These are phyloP conservation scores for Resseliella maxima DNA, from an alignment of 2,888 invertebrate species.

Conservation along the genomic window DNA sequence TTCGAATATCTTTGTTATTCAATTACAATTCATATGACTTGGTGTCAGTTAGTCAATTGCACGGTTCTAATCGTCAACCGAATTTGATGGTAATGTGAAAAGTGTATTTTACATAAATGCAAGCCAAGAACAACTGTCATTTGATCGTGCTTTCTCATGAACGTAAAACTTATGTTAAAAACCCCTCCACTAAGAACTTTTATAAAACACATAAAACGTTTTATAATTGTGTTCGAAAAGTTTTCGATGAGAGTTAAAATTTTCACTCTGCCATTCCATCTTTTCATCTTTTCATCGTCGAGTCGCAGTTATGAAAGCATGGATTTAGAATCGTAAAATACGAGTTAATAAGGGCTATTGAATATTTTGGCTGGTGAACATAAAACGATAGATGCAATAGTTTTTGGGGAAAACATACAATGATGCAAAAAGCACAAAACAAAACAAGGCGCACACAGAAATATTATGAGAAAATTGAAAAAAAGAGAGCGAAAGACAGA, in stretches of 20 bases:
- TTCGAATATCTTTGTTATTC: background rate
- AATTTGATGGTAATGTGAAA: background rate
- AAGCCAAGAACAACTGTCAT: conserved; percentile 28
- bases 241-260: background rate
- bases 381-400: background rate
- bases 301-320: conserved; percentile 4
- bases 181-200: background rate
- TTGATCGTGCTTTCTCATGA: background rate
- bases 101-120: background rate
- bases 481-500: background rate
- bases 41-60: background rate
- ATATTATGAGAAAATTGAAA: background rate
- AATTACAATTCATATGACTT: background rate
- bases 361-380: background rate
- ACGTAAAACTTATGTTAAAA: background rate
- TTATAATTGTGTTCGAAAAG: conserved; percentile 55
- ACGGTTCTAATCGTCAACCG: background rate
- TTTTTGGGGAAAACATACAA: background rate
- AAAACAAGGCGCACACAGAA: background rate
- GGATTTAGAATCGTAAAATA: background rate
- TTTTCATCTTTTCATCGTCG: too few species aligned
- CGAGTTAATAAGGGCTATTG: background rate
- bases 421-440: background rate
- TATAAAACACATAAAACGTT: conserved; percentile 51
- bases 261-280: background rate